Percentiles rank a stretch among this genome's conserved stretches.
Conservation (phyloP, 2,797 vertebrate genomes). For the Intellagama lesueurii region DNA sequence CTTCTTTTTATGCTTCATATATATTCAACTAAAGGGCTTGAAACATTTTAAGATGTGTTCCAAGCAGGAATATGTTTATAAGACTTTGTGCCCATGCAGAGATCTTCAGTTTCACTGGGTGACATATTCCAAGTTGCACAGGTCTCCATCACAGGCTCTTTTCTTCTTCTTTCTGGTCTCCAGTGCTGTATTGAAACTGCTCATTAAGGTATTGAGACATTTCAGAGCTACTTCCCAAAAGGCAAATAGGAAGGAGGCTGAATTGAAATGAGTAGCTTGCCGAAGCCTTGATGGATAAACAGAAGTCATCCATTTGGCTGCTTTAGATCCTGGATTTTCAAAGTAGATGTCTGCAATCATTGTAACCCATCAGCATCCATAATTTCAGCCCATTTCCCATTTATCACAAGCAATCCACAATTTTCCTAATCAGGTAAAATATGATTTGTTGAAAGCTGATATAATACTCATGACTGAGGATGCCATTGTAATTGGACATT, state of each 20-base stretch:
- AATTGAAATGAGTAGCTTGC: not conserved
- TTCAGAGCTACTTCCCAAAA: not conserved
- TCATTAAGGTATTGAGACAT: not conserved
- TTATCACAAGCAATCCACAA: not conserved
- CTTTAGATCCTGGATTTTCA: not conserved
- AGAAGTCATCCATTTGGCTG: not conserved
- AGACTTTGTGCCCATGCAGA: not conserved
- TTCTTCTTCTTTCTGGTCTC: not conserved
- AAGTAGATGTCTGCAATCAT: not conserved
- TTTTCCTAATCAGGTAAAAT: not conserved
- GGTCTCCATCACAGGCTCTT: not conserved
- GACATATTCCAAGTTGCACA: not conserved
- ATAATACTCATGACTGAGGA: not conserved
- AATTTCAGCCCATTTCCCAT: not conserved
- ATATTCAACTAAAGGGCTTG: no score
- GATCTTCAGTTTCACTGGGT: not conserved
- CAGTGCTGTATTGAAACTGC: not conserved
- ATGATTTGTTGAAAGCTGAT: not conserved
- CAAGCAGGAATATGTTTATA: not conserved
- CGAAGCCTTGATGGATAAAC: no score
- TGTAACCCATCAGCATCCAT: no score
- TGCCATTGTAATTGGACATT: not conserved
- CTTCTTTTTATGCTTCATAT: not conserved
- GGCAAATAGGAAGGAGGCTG: not conserved
- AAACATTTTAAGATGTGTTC: not conserved